Conservation (phyloP, 2,797 vertebrate genomes). For the Tragelaphus oryx region DNA sequence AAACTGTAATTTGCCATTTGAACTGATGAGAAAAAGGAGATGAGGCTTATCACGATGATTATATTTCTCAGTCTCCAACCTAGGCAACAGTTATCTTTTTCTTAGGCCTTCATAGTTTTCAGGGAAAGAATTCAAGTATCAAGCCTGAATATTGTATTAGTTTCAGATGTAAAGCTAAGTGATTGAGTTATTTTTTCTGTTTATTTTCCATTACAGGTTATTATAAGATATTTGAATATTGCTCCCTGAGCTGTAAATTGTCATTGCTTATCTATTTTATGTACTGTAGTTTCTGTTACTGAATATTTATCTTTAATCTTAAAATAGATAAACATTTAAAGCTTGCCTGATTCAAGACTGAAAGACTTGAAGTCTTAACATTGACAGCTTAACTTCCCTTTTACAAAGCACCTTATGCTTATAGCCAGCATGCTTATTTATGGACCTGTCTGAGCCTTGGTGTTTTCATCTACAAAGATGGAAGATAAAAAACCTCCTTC, state of each 20-base stretch:
- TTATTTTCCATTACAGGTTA: neutral
- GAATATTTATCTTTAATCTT: constrained; percentile 30
- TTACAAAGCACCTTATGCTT: neutral
- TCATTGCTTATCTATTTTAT: neutral
- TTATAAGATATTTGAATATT: neutral
- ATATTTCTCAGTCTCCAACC: neutral
- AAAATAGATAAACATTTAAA: constrained; percentile 35
- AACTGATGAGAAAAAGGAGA: neutral
- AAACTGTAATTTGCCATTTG: neutral
- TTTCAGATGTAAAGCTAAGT: neutral
- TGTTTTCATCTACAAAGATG: constrained; percentile 2
- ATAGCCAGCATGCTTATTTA: neutral
- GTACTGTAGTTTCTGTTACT: neutral
- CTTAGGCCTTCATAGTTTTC: constrained; percentile 6
- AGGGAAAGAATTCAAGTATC: neutral
- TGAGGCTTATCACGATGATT: neutral
- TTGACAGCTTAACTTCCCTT: neutral
- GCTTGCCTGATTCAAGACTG: neutral
- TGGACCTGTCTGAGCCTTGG: neutral
- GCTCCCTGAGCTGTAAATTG: neutral
- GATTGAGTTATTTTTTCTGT: neutral
- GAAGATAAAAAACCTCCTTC: neutral
- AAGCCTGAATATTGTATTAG: neutral
- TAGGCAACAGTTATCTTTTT: neutral
- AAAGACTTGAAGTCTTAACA: constrained; percentile 5